Evolutionary conservation across 1,140 invertebrate species (phyloP), one percentile per base, ranked within the genome.

Genomic region (Harpegnathos saltator): DNA sequence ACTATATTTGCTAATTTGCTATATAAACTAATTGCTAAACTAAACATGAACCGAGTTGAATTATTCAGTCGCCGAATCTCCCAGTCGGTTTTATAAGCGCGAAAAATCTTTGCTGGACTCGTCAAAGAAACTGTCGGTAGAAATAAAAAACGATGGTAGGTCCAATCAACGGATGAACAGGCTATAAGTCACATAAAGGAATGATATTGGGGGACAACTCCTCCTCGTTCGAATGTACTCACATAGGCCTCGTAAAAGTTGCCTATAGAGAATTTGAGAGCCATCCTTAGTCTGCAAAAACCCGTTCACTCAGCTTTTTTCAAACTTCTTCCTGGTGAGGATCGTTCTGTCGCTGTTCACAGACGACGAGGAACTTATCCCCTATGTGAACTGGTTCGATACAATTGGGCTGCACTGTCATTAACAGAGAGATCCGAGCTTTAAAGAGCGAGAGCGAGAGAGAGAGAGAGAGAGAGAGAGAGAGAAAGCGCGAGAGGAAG

Each of bases 241-340:
- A 94, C 94, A 81, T 94, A 94, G 71, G 92, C 91, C 73, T 93
- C 93, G 77, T 93, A 94, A 88, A 88, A 94, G 82, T 92, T 93
- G 78, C 90, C 88, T 86, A 94, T 92, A 69, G 91, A 91, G 85
- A 94, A 94, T 84, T 92, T 93, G 19, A 94, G 91, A 44, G 93
- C 86, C 92, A 93, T 94, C 26, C 87, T 91, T 29, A 15, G 33
- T 38, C 61, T 12, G 12, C 0, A 22, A 73, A 74, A 58, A 44
- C 0, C 44, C 29, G 15, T 50, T 50, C 3, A 7, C 14, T 77
- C 63, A 44, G 68, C 75, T 73, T 38, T 63, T 19, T 14, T 56
- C n/a, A 66, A 12, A 33, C 26, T 66, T 54, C 22, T 59, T 66
- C 52, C 19, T 38, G 33, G 22, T 26, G 48, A 56, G 19, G 52